Conservation (phyloP, 2,113 vertebrate genomes). For the Archocentrus centrarchus region DNA sequence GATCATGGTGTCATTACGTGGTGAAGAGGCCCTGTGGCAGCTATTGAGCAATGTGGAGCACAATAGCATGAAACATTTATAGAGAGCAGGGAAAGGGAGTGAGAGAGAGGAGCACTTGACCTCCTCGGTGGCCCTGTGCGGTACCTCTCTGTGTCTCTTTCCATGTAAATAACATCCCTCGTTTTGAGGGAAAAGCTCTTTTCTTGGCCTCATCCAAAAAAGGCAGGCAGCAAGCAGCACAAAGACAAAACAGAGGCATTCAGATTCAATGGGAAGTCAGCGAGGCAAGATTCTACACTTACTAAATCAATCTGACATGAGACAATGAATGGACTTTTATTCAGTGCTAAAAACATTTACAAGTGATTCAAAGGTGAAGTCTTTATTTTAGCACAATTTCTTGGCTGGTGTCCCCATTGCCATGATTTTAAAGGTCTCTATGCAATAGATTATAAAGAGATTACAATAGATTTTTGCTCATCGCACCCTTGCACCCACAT, state of each 20-base stretch:
- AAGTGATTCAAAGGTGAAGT: neutral
- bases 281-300: neutral
- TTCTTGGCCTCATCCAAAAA: neutral
- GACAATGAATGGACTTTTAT: neutral
- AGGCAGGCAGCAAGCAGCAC: neutral
- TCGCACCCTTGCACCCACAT: no score
- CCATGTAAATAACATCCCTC: conserved; percentile 45
- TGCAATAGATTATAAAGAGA: no score
- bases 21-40: conserved; percentile 43
- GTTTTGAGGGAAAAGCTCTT: neutral
- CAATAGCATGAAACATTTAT: conserved; percentile 26
- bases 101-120: conserved; percentile 47
- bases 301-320: neutral
- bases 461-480: no score
- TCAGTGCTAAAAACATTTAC: neutral
- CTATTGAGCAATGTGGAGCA: conserved; percentile 35
- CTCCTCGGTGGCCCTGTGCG: conserved; percentile 30
- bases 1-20: conserved; percentile 45
- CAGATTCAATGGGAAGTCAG: neutral
- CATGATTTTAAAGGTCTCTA: no score
- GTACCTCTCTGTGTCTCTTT: conserved; percentile 27
- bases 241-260: neutral
- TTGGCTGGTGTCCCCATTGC: no score
- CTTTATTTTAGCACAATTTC: no score
- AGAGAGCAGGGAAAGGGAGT: conserved; percentile 1